These are phyloP conservation scores for Onchidella celtica DNA, from an alignment of 2,888 invertebrate species.

Conservation along the genomic window DNA sequence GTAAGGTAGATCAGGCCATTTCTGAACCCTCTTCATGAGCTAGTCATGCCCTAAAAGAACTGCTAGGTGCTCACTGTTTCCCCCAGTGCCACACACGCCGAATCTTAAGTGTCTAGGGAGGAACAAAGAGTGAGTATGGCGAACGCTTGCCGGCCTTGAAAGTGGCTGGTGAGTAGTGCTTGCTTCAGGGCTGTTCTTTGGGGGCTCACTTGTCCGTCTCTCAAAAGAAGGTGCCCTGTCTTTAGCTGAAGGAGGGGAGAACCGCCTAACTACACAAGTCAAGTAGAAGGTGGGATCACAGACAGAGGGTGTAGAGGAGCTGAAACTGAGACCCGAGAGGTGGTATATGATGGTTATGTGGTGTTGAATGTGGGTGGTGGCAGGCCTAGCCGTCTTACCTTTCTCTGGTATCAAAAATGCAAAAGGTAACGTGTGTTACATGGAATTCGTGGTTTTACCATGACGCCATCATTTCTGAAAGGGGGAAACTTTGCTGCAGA, in stretches of 20 bases:
- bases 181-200: conserved; percentile 5
- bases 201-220: conserved; percentile 11
- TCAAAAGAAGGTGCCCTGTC: not conserved
- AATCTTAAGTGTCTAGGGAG: conserved; percentile 33
- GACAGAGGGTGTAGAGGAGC: not conserved
- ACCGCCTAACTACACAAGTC: not conserved
- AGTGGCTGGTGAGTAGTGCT: conserved; percentile 33
- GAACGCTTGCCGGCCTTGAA: not conserved
- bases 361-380: no score
- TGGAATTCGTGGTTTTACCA: no score
- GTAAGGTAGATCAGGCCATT: conserved; percentile 4
- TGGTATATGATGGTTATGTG: no score
- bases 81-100: conserved; percentile 31
- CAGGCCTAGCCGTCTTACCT: no score
- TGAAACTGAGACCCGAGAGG: no score
- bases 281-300: not conserved
- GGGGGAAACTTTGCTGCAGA: no score
- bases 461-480: no score
- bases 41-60: not conserved
- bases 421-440: no score
- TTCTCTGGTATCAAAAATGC: no score
- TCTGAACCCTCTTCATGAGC: not conserved
- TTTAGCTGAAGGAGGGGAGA: not conserved
- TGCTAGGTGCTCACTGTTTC: not conserved
- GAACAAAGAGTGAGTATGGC: conserved; percentile 34